Conservation (phyloP, 23 tunicate genomes). For the Diplosoma virens region DNA sequence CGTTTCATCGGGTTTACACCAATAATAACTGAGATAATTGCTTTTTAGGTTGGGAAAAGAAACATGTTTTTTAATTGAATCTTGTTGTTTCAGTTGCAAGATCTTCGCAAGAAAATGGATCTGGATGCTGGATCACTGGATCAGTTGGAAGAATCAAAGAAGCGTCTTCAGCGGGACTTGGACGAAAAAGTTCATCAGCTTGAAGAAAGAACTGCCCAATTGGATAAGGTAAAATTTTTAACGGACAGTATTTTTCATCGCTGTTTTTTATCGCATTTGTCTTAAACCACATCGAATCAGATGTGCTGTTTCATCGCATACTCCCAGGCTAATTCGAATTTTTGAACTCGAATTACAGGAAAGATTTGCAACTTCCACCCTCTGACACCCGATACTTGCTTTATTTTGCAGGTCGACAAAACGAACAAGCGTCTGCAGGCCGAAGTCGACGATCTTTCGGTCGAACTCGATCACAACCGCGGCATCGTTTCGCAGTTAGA, state of each 20-base stretch:
- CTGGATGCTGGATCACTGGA: constrained; percentile 73
- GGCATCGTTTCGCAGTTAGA: constrained; percentile 58
- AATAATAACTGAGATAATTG: too few relatives aligned
- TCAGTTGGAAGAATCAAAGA: constrained; percentile 78
- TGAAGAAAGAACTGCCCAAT: constrained; percentile 66
- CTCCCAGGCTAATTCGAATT: too few relatives aligned
- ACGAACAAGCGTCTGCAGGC: constrained; percentile 89
- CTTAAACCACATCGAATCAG: background rate
- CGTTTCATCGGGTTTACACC: too few relatives aligned
- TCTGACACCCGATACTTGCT: too few relatives aligned
- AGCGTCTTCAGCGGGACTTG: constrained; percentile 61
- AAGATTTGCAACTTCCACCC: too few relatives aligned
- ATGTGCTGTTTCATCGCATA: background rate
- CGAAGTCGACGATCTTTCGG: constrained; percentile 74
- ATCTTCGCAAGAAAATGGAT: constrained; percentile 82
- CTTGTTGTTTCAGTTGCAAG: constrained; percentile 58
- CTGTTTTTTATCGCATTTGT: background rate
- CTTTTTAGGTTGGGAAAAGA: background rate
- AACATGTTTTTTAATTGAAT: background rate
- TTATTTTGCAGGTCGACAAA: constrained; percentile 67
- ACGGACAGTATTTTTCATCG: background rate
- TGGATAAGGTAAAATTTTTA: constrained; percentile 55
- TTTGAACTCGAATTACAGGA: too few relatives aligned
- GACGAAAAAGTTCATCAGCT: constrained; percentile 63
- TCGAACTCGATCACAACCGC: constrained; percentile 81